Base-by-base conservation (phyloP, 1,140 invertebrate genomes). In the Paraescarpia echinospica region DNA sequence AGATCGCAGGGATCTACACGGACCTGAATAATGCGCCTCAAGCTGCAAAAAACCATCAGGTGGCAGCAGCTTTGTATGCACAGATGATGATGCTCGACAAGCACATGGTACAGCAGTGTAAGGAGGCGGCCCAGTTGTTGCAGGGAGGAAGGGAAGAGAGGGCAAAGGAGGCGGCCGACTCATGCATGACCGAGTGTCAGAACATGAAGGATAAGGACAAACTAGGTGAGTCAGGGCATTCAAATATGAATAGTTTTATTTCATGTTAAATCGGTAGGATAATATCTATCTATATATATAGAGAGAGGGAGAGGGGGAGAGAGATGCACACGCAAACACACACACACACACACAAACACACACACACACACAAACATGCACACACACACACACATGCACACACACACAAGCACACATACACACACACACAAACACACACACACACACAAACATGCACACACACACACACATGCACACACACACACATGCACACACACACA, bases 121-220 rank as follows among this genome's bases (percentile, higher is more conserved):
- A 94, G 77, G 93, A 94, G 35, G 94, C 94, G 0, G 92, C 92
- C 51, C 59, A 92, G 9, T 92, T 94, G 35, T 41, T 92, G 33
- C 90, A 91, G 89, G 93, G 77, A 48, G 77, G 91, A 12, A 48
- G 93, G 41, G 89, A 77, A 14, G 89, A 92, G 8, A 93, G 94
- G 33, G 93, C 93, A 34, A 89, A 93, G 9, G 59, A 90, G 34
- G 89, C 92, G 34, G 93, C 94, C 89, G 93, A 94, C 90, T 93
- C 94, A 14, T 94, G 94, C 90, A 92, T 94, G 5, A 92, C 93
- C 6, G 22, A 92, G 35, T 93, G 93, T 89, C 90, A 91, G 35
- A 93, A 89, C 27, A 4, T 93, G n/a, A 34, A 34, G 27, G 41
- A 92, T 6, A 27, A 27, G n/a, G 89, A 34, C 27, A 27, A n/a